These are phyloP conservation scores for Limenitis arthemis DNA, from an alignment of 2,888 invertebrate species.

Conservation along the genomic window DNA sequence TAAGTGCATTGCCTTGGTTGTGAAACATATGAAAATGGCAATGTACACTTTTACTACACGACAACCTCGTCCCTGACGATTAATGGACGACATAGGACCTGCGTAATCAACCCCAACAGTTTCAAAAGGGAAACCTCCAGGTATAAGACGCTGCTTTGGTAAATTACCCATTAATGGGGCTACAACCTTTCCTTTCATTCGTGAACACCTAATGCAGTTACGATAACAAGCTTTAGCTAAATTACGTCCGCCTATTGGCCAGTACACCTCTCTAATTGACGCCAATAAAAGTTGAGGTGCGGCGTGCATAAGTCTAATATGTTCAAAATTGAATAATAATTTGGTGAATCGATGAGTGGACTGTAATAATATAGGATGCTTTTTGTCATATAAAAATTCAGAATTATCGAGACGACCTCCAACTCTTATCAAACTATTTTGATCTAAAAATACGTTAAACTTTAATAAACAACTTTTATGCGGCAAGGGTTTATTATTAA, in stretches of 20 bases:
- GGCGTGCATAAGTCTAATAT: not conserved
- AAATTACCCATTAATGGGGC: conserved; percentile 23
- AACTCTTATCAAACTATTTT: too few species aligned
- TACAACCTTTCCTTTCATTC: too few species aligned
- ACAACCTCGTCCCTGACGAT: conserved; percentile 22
- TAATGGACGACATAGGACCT: conserved; percentile 19
- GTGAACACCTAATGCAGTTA: too few species aligned
- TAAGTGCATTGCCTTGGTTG: conserved; percentile 15
- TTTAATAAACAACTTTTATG: too few species aligned
- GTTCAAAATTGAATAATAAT: too few species aligned
- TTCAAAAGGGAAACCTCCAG: conserved; percentile 19
- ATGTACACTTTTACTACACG: conserved; percentile 17
- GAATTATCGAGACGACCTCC: too few species aligned
- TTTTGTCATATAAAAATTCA: too few species aligned
- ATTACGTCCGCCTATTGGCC: not conserved
- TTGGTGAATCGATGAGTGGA: too few species aligned
- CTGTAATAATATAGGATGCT: too few species aligned
- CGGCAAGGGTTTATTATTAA: too few species aligned
- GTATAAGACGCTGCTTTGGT: conserved; percentile 18
- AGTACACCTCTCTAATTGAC: not conserved
- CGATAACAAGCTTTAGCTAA: not conserved
- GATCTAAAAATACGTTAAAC: too few species aligned
- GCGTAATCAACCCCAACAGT: conserved; percentile 26
- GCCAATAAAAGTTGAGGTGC: not conserved
- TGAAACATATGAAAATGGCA: conserved; percentile 20